phyloP scores from a whole-genome alignment of 1,140 invertebrate species.

The Triops longicaudatus region DNA sequence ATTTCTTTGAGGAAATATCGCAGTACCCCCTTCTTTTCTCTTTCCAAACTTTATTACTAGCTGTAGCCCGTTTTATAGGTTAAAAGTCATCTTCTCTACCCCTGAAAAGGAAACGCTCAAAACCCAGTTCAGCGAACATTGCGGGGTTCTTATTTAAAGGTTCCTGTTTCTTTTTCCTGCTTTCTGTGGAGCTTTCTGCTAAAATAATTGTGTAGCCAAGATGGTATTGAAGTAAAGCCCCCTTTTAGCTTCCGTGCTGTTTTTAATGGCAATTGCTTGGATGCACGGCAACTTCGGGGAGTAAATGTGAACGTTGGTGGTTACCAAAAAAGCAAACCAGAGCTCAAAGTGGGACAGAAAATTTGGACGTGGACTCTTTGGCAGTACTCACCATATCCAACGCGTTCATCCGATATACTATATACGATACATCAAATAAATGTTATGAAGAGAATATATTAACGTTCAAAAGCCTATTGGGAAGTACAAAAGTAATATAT shows the following conservation, averaged over 20 bases:
- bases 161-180: neutral
- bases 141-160: no score
- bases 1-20: neutral
- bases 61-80: neutral
- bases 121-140: neutral
- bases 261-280: neutral
- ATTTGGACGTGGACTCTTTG: no score
- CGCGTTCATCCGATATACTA: no score
- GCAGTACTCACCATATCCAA: no score
- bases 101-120: neutral
- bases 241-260: neutral
- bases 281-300: neutral
- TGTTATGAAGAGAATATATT: no score
- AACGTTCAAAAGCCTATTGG: no score
- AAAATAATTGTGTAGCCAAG: neutral
- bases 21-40: neutral
- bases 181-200: neutral
- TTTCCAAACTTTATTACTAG: neutral
- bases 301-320: neutral
- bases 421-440: no score
- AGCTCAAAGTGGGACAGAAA: no score
- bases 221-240: neutral
- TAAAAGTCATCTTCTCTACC: neutral
- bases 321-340: no score
- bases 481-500: no score